Conservation (phyloP, 1,140 invertebrate genomes). For the Musca domestica region DNA sequence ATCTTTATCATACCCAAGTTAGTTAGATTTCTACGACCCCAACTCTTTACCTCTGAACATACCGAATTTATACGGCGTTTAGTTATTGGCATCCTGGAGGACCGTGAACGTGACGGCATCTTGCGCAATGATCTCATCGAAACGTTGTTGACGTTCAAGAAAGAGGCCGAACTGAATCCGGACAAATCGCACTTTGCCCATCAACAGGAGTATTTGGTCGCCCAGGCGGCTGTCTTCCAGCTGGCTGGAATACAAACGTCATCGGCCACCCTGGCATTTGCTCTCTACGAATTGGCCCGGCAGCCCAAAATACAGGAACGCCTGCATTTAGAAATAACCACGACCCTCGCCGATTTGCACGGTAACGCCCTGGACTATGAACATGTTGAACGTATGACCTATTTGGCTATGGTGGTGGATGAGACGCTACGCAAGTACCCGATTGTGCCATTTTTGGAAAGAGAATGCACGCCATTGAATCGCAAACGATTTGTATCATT, state of each 20-base stretch:
- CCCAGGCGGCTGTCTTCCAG: constrained; percentile 70
- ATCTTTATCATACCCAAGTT: constrained; percentile 56
- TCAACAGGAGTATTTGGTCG: constrained; percentile 57
- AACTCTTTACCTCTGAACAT: constrained; percentile 39
- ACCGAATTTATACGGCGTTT: constrained; percentile 46
- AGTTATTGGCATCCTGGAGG: constrained; percentile 51
- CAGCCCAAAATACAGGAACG: constrained; percentile 68
- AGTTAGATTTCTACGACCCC: constrained; percentile 36
- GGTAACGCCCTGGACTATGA: constrained; percentile 36
- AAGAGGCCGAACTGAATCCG: constrained; percentile 46
- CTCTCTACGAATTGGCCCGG: constrained; percentile 67
- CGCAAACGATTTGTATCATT: constrained; percentile 49
- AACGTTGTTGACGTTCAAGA: constrained; percentile 54
- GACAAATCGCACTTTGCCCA: constrained; percentile 49
- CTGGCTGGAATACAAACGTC: constrained; percentile 77
- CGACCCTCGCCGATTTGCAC: constrained; percentile 57
- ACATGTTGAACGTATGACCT: constrained; percentile 57
- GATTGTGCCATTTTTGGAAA: constrained; percentile 42
- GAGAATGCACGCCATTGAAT: constrained; percentile 48
- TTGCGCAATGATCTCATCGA: constrained; percentile 56
- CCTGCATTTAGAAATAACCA: constrained; percentile 63
- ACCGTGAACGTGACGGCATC: constrained; percentile 46
- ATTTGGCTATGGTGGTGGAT: constrained; percentile 61
- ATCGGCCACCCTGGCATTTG: constrained; percentile 65
- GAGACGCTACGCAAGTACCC: constrained; percentile 54